phyloP scores from a whole-genome alignment of 1,140 invertebrate genomes.

The Drosophila ironensis region DNA sequence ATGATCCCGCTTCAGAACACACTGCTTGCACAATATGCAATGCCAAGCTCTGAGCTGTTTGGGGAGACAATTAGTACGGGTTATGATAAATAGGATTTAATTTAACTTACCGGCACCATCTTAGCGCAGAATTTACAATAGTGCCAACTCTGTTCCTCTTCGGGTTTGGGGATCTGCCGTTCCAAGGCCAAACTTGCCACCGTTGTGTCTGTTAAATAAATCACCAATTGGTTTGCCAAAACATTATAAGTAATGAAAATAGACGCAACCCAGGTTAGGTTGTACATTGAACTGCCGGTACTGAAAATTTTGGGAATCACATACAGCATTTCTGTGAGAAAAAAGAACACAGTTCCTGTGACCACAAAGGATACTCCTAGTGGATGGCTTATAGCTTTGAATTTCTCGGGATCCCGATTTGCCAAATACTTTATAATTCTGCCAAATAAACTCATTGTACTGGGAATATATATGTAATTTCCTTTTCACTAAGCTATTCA shows the following conservation, averaged over 20 bases:
- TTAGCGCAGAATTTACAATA: conserved; percentile 90
- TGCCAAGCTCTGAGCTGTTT: conserved; percentile 92
- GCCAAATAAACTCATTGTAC: no score
- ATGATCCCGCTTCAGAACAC: conserved; percentile 95
- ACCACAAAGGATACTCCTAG: not conserved
- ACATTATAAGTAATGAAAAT: conserved; percentile 30
- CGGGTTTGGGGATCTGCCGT: not conserved
- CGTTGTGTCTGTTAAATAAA: conserved; percentile 23
- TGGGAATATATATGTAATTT: no score
- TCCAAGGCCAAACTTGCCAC: conserved; percentile 18
- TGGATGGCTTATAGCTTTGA: conserved; percentile 9
- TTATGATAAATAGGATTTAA: not conserved
- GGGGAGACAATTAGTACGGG: not conserved
- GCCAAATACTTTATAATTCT: no score
- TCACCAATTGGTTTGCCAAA: conserved; percentile 36
- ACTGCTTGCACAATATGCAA: conserved; percentile 89
- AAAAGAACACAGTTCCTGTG: not conserved
- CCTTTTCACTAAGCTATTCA: no score
- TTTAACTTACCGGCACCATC: conserved; percentile 84
- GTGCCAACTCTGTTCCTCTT: conserved; percentile 84
- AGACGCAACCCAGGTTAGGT: conserved; percentile 4
- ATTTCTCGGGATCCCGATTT: not conserved
- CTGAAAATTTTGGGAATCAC: conserved; percentile 25
- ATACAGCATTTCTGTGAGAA: conserved; percentile 6
- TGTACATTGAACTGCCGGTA: conserved; percentile 13